Base-by-base conservation (phyloP, 64 coral and sea anemone species). In the Catalaphyllia jardinei region DNA sequence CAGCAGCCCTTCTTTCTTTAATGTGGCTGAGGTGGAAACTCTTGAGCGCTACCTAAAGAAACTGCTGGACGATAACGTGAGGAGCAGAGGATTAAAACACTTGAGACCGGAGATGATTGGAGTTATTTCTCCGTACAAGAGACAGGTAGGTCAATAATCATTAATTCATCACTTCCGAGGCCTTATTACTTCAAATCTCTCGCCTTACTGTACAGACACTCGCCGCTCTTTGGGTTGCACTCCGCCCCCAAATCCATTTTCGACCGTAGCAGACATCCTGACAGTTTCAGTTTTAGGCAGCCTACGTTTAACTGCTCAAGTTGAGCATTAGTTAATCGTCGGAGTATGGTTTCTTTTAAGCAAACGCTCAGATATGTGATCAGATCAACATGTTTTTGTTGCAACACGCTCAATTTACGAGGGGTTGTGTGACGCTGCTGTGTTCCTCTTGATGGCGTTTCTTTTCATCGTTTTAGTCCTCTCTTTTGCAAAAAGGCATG, bases 1-100 rank as follows among this genome's bases (percentile, higher is more conserved):
- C 1, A 71, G 24, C 29, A 95, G 93, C 25, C 93, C 93, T 25
- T 95, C 55, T 5, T 60, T 75, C 71, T 64, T 94, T 80, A 82
- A 91, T 18, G 64, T 80, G 28, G 79, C 79, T 4, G 71, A 94
- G 71, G 93, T 94, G 27, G 93, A 95, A 24, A 95, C 93, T 22
- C 83, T 95, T 88, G 93, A 95, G 27, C 83, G 71, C 10, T 95
- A 95, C 49, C 74, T 95, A 24, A 95, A 62, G 89, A 95, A 95
- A 63, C 93, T 95, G 29, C 62, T 95, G 31, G 93, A 95, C 39
- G 71, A 88, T 15, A 87, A 64, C 3, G 89, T 76, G 25, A 91
- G 93, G 80, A 91, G 89, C 60, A 79, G 60, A 54, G 72, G 73
- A 59, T 73, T 91, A 22, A 72, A 87, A 61, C 86, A 87, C 11